phyloP scores from a whole-genome alignment of 2,113 vertebrate species.

The Platichthys stellatus region DNA sequence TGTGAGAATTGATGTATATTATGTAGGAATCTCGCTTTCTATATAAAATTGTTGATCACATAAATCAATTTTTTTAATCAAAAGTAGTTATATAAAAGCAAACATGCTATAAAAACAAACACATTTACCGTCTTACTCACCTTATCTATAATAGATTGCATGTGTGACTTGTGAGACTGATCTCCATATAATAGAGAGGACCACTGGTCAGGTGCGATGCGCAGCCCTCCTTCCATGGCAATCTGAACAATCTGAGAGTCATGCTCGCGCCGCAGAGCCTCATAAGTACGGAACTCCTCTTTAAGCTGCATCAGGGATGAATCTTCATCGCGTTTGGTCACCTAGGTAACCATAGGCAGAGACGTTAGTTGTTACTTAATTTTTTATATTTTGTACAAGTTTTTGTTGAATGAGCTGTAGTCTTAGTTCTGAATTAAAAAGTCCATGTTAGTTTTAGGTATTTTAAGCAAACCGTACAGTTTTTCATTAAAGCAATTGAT shows the following conservation, averaged over 20 bases:
- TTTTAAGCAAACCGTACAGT: no score
- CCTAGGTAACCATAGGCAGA: slow-evolving; percentile 74
- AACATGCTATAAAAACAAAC: not conserved
- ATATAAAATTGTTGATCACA: not conserved
- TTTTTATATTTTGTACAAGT: not conserved
- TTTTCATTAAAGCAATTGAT: no score
- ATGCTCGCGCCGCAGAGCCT: slow-evolving; percentile 94
- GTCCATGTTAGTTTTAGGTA: not conserved
- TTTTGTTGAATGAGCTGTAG: not conserved
- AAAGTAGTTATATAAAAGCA: not conserved
- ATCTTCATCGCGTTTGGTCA: slow-evolving; percentile 97
- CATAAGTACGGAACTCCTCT: slow-evolving; percentile 96
- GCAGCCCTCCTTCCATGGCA: slow-evolving; percentile 97
- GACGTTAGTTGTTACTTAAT: not conserved
- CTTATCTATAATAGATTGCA: slow-evolving; percentile 99
- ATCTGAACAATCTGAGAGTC: slow-evolving; percentile 99
- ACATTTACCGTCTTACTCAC: slow-evolving; percentile 65
- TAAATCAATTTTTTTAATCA: not conserved
- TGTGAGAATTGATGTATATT: not conserved
- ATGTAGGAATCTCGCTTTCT: not conserved
- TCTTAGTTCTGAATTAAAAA: not conserved
- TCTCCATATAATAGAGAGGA: slow-evolving; percentile 97
- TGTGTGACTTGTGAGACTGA: slow-evolving; percentile 98
- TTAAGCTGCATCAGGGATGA: slow-evolving; percentile 99
- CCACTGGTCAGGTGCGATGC: slow-evolving; percentile 99